phyloP scores from a whole-genome alignment of 2,113 vertebrate species.

The Scomber japonicus region DNA sequence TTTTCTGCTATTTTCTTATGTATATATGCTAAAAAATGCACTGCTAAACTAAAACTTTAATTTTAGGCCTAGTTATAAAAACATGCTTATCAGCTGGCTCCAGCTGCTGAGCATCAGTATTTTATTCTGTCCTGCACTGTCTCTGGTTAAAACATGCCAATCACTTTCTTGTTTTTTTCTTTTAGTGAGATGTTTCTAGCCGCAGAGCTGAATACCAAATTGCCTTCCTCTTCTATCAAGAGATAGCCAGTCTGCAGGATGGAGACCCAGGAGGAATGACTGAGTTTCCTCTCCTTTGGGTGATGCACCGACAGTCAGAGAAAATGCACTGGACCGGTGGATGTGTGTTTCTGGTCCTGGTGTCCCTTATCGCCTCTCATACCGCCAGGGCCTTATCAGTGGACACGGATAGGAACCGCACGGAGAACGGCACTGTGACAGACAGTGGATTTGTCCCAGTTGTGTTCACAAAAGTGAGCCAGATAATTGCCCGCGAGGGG shows the following conservation, averaged over 20 bases:
- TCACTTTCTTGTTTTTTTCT: constrained; percentile 22
- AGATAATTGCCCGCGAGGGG: constrained; percentile 95
- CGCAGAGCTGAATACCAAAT: constrained; percentile 40
- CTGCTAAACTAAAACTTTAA: no score
- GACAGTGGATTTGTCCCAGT: constrained; percentile 84
- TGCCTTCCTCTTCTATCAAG: constrained; percentile 36
- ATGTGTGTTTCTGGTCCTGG: constrained; percentile 58
- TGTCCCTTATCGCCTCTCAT: constrained; percentile 48
- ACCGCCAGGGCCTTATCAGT: constrained; percentile 77
- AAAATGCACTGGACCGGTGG: constrained; percentile 77
- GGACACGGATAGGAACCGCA: constrained; percentile 78
- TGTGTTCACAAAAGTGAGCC: constrained; percentile 85
- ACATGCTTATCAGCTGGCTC: constrained; percentile 2
- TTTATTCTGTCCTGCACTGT: not conserved
- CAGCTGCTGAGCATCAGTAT: not conserved
- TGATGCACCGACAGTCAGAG: constrained; percentile 46
- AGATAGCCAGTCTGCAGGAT: constrained; percentile 77
- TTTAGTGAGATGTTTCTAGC: constrained; percentile 66
- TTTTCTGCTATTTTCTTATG: no score
- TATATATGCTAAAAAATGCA: no score
- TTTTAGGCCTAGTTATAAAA: not conserved
- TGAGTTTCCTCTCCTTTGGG: constrained; percentile 29
- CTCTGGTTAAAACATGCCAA: constrained; percentile 5
- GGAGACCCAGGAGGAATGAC: constrained; percentile 74
- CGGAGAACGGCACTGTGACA: constrained; percentile 77